These are phyloP conservation scores for Conus ventricosus DNA, from an alignment of 1,140 invertebrate genomes.

Conservation along the genomic window DNA sequence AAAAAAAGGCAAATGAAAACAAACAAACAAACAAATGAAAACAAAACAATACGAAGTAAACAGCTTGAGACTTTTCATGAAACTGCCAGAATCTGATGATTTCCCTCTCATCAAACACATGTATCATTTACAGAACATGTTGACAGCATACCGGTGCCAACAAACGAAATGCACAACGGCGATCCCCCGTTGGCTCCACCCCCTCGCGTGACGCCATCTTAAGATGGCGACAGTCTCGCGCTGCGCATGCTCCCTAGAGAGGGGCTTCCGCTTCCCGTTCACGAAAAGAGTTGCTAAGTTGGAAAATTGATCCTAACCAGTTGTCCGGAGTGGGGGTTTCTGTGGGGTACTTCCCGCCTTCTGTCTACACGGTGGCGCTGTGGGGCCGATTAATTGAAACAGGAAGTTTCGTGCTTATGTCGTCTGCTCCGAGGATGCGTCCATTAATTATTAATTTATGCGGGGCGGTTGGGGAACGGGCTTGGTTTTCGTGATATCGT, in stretches of 20 bases:
- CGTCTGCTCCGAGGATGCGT: background rate
- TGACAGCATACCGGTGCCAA: too few relatives aligned
- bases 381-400: slow-evolving; percentile 17
- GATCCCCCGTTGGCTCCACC: background rate
- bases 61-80: too few relatives aligned
- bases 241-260: slow-evolving; percentile 27
- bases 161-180: too few relatives aligned
- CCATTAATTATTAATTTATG: slow-evolving; percentile 9
- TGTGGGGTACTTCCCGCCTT: slow-evolving; percentile 4
- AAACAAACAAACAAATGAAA: too few relatives aligned
- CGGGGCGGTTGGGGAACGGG: background rate
- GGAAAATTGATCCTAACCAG: slow-evolving; percentile 29
- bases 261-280: background rate
- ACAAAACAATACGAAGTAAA: too few relatives aligned
- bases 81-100: too few relatives aligned
- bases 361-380: background rate
- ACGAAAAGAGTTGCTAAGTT: slow-evolving; percentile 19
- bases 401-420: slow-evolving; percentile 19
- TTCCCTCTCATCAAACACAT: too few relatives aligned
- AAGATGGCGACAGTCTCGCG: slow-evolving; percentile 26
- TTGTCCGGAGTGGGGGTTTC: slow-evolving; percentile 4
- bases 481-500: too few relatives aligned
- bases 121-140: too few relatives aligned
- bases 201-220: background rate
- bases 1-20: too few relatives aligned